Evolutionary conservation across 2,888 invertebrate genomes (phyloP), one percentile per base, ranked within the genome.

Genomic region (Oscheius sp.): DNA sequence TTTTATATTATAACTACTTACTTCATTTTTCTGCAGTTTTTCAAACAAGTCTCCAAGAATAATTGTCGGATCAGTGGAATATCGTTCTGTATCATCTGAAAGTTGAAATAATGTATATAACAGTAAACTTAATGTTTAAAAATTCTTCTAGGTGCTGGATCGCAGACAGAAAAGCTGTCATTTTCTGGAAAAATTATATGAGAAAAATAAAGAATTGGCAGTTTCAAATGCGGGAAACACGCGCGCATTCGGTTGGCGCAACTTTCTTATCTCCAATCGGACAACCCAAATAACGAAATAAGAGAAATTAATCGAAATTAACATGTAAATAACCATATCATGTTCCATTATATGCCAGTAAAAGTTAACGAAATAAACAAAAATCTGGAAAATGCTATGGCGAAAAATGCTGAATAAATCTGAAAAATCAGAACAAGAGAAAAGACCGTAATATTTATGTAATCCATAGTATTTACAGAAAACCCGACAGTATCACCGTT

Each of bases 181-280:
- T 12, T 4, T 28, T 24, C 12, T 0, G 26, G 30, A 30, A 30
- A n/a, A 32, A 14, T n/a, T 4, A 33, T 6, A 17, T 20, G 3
- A 12, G 22, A 20, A 32, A 54, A 12, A 28, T 2, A 33, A 5
- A 33, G 9, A 3, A 33, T 17, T 8, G 3, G 54, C 8, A 32
- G 30, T 8, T 24, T 36, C 33, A 22, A 56, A 38, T 56, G 56
- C 56, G 56, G 56, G n/a, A 56, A 56, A 36, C 26, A 33, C 56
- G n/a, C 56, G 56, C 56, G 22, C 56, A 32, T 24, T 33, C 38
- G 22, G n/a, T 5, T 33, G 41, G 41, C 14, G 41, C 41, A 41
- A 3, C 4, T 2, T 41, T 41, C n/a, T n/a, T n/a, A n/a, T n/a
- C n/a, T n/a, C n/a, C n/a, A n/a, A n/a, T n/a, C n/a, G n/a, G n/a